Conservation (phyloP, 1,140 invertebrate species). For the Aethina tumida region DNA sequence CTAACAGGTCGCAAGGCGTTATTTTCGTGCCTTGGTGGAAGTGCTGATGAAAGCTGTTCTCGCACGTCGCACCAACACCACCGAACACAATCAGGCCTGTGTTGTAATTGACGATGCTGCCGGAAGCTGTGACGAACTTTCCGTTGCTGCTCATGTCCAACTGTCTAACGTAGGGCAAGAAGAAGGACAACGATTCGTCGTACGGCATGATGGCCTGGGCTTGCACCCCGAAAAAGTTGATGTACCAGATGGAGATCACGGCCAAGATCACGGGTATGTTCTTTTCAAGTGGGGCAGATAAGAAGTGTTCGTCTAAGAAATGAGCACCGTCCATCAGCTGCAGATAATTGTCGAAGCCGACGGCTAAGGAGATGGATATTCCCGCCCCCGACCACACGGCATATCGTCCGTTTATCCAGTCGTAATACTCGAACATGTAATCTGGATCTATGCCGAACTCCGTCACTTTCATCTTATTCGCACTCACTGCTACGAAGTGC, state of each 20-base stretch:
- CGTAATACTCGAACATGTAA: not conserved
- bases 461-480: conserved; percentile 1
- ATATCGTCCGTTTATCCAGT: conserved; percentile 1
- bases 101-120: not conserved
- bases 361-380: not conserved
- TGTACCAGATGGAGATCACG: not conserved
- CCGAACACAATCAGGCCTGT: not conserved
- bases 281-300: not conserved
- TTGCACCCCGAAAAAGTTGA: conserved; percentile 1
- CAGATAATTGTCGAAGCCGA: conserved; percentile 1
- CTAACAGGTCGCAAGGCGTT: not conserved
- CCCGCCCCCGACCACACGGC: not conserved
- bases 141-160: not conserved
- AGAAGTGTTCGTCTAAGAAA: not conserved
- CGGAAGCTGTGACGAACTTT: not conserved
- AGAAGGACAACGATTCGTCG: not conserved
- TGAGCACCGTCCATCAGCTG: not conserved
- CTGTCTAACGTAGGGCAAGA: not conserved
- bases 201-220: not conserved
- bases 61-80: not conserved
- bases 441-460: not conserved
- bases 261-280: conserved; percentile 1
- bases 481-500: not conserved
- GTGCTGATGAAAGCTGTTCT: not conserved
- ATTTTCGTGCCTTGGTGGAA: not conserved